These are phyloP conservation scores for Ranitomeya imitator DNA, from an alignment of 2,113 vertebrate genomes.

Conservation along the genomic window DNA sequence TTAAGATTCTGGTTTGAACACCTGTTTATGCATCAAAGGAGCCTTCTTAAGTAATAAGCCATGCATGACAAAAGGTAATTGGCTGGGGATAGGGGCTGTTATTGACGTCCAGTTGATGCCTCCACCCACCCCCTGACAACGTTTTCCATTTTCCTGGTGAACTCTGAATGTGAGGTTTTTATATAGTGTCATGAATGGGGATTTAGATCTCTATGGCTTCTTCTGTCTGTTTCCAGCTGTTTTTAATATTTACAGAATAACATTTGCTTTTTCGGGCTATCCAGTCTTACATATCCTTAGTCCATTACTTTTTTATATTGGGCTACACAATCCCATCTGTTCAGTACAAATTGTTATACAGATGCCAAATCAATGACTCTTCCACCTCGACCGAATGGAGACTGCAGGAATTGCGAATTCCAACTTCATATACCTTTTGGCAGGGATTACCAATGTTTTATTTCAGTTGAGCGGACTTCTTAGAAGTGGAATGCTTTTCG, in stretches of 20 bases:
- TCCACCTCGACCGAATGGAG: not conserved
- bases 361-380: not conserved
- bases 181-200: not conserved
- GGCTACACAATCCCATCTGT: not conserved
- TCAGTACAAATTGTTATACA: not conserved
- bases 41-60: constrained; percentile 44
- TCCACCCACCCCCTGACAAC: too few species aligned
- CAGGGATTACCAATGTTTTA: not conserved
- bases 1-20: constrained; percentile 14
- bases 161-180: not conserved
- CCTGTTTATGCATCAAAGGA: constrained; percentile 45
- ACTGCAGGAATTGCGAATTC: not conserved
- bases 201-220: not conserved
- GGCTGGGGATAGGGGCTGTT: not conserved
- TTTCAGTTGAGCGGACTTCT: not conserved
- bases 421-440: not conserved
- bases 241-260: not conserved
- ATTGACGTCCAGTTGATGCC: constrained; percentile 17
- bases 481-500: not conserved
- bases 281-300: not conserved
- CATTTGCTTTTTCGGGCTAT: not conserved
- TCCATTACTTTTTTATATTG: not conserved
- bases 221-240: not conserved
- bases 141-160: not conserved
- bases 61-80: constrained; percentile 31